Base-by-base conservation (phyloP, 2,888 invertebrate species). In the Caenorhabditis sp. region DNA sequence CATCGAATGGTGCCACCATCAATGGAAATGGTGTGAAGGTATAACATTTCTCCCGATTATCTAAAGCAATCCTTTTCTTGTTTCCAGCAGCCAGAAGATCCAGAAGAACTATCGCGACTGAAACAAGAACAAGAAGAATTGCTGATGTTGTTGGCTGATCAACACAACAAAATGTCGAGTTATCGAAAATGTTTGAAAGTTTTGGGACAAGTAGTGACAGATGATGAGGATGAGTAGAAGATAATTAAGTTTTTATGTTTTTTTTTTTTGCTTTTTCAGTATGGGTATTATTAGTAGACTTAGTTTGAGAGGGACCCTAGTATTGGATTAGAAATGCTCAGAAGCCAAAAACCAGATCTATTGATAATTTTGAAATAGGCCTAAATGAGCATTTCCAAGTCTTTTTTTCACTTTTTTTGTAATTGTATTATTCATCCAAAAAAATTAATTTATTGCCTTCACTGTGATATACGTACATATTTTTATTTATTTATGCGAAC, bases 71-170 rank as follows among this genome's bases (percentile, higher is more conserved):
- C 5, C 17, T 50, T n/a, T 8, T 10, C 4, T 10, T 20, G 17
- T 50, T 20, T 50, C 17, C 17, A 20, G 17, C 21, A 4, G 3
- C 2, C 53, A 20, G 53, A 25, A 65, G 50, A 26, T 27, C 21
- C 20, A 21, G 72, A 67, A 12, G 84, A 83, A 53, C 26, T 84
- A 43, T 68, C 62, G 12, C 64, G 75, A 21, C 56, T 94, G 74
- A 92, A 91, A 86, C 93, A 92, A 87, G 97, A 97, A 86, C 96
- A 97, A 88, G 97, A 97, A 82, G 95, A 97, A 89, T 89, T 97
- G 75, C 89, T 97, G 66, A 93, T 94, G 85, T 89, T 97, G 68
- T 90, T 97, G 50, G 93, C 94, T 0, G 95, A 97, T 88, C 95
- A 97, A 90, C 96, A 92, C 83, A 88, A 88, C 57, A 93, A 93